phyloP scores from a whole-genome alignment of 2,888 invertebrate genomes.

The Ariolimax columbianus region DNA sequence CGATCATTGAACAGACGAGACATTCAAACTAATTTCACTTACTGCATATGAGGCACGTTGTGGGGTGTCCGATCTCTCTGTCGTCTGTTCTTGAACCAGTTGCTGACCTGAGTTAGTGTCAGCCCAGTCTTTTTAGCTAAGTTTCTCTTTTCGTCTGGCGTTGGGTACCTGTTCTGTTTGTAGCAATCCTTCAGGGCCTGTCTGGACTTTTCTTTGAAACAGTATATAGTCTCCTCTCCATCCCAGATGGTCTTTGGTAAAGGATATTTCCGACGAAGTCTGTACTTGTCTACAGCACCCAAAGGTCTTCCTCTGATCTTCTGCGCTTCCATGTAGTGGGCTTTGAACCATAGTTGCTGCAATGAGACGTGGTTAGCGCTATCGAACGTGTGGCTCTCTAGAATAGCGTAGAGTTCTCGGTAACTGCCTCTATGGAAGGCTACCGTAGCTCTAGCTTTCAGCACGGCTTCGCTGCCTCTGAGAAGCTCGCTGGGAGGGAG shows the following conservation, averaged over 20 bases:
- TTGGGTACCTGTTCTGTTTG: conserved; percentile 94
- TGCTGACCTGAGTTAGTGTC: conserved; percentile 94
- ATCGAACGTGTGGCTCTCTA: conserved; percentile 96
- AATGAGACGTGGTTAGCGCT: conserved; percentile 96
- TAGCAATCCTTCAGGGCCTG: conserved; percentile 94
- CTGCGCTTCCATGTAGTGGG: conserved; percentile 99
- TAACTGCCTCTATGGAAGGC: conserved; percentile 91
- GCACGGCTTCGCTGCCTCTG: conserved; percentile 96
- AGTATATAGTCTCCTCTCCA: conserved; percentile 99
- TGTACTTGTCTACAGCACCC: conserved; percentile 87
- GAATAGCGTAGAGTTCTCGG: conserved; percentile 96
- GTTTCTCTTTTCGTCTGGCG: conserved; percentile 95
- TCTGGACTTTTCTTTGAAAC: conserved; percentile 89
- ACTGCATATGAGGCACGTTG: conserved; percentile 65
- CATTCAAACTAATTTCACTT: conserved; percentile 45
- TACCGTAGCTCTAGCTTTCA: conserved; percentile 98
- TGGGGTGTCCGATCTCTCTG: conserved; percentile 89
- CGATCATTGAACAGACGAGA: too few species aligned
- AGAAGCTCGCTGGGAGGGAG: conserved; percentile 96
- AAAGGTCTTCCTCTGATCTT: conserved; percentile 93
- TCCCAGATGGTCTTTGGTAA: conserved; percentile 99
- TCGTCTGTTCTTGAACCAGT: conserved; percentile 99
- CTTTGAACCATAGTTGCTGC: conserved; percentile 96
- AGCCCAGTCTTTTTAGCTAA: conserved; percentile 96
- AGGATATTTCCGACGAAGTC: conserved; percentile 97